These are phyloP conservation scores for Camponotus floridanus DNA, from an alignment of 1,140 invertebrate genomes.

Conservation along the genomic window DNA sequence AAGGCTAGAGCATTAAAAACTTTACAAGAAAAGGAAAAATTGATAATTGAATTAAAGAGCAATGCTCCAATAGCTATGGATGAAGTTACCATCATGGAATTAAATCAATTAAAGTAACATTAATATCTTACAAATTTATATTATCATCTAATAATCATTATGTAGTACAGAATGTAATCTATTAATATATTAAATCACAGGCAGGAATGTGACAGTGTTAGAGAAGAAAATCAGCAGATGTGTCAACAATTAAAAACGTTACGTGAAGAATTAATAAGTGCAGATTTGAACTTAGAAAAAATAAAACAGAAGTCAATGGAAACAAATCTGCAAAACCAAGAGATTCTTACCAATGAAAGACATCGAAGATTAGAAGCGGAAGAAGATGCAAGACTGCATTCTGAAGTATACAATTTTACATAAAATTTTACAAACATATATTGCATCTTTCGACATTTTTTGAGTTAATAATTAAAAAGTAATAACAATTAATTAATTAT, in stretches of 20 bases:
- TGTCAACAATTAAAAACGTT: constrained; percentile 86
- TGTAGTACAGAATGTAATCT: constrained; percentile 13
- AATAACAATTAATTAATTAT: constrained; percentile 17
- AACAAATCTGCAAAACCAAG: constrained; percentile 85
- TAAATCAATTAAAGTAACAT: constrained; percentile 85
- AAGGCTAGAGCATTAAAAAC: constrained; percentile 91
- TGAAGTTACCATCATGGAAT: constrained; percentile 83
- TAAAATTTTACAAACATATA: constrained; percentile 8
- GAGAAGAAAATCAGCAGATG: constrained; percentile 88
- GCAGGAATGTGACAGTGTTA: constrained; percentile 88
- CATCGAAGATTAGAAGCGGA: constrained; percentile 87
- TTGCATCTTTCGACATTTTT: background rate
- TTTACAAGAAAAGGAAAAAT: constrained; percentile 92
- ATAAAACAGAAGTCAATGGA: constrained; percentile 81
- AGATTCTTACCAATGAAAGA: constrained; percentile 87
- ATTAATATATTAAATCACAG: constrained; percentile 72
- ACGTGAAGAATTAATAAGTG: constrained; percentile 86
- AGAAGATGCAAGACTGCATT: constrained; percentile 87
- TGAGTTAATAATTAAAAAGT: constrained; percentile 26
- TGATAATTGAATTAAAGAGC: constrained; percentile 89
- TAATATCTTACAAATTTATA: constrained; percentile 10
- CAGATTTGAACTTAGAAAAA: constrained; percentile 85
- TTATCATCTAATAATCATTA: background rate
- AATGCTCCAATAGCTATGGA: constrained; percentile 79
- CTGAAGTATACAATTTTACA: constrained; percentile 82